Percentiles rank a stretch among this genome's conserved stretches.
phyloP scores from a whole-genome alignment of 1,140 invertebrate species.

The Sinella curviseta region DNA sequence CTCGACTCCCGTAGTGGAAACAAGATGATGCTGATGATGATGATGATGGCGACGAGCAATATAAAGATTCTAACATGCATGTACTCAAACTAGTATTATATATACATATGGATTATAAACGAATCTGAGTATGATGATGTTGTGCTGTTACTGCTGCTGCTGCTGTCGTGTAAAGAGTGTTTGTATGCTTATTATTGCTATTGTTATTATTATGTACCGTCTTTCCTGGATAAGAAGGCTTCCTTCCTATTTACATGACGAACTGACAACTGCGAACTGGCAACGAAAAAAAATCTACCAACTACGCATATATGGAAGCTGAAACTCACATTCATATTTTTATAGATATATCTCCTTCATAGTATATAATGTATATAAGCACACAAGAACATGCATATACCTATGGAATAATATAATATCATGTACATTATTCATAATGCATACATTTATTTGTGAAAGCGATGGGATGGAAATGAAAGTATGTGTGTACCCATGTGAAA shows the following conservation, averaged over 20 bases:
- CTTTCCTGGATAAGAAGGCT: constrained; percentile 16
- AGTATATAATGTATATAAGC: too few relatives aligned
- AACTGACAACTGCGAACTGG: constrained; percentile 21
- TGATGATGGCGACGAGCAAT: not conserved
- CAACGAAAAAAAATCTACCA: too few relatives aligned
- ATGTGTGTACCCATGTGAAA: not conserved
- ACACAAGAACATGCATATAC: too few relatives aligned
- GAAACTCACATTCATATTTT: too few relatives aligned
- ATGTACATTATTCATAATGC: not conserved
- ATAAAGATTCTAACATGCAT: not conserved
- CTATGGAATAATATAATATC: not conserved
- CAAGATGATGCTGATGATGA: not conserved
- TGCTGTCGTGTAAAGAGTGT: not conserved
- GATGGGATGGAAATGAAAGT: not conserved
- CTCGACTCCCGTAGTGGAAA: not conserved
- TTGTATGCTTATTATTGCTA: constrained; percentile 15
- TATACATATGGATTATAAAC: too few relatives aligned
- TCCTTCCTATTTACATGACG: constrained; percentile 27
- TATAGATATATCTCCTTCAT: too few relatives aligned
- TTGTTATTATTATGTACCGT: constrained; percentile 26
- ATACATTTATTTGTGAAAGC: not conserved
- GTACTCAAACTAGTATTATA: too few relatives aligned
- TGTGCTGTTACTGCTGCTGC: too few relatives aligned
- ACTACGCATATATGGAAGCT: too few relatives aligned
- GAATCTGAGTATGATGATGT: too few relatives aligned